Evolutionary conservation across 2,888 invertebrate species (phyloP).

Genomic region (Tillus elongatus): DNA sequence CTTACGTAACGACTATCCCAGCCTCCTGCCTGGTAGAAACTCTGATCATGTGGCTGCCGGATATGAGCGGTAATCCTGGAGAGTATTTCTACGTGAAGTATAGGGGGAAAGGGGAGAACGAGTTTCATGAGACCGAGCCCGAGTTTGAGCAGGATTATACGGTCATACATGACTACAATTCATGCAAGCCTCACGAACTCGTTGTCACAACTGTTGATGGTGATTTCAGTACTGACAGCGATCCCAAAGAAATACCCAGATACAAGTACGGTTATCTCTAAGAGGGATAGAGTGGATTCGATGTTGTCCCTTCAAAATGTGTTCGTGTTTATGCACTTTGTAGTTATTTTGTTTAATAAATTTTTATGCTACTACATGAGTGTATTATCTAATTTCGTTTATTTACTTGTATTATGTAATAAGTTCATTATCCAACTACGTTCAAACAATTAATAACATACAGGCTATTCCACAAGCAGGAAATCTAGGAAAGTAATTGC

Average conservation of each 20-base stretch:
- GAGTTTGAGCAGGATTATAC: constrained; percentile 29
- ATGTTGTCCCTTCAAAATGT: no score
- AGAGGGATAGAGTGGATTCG: no score
- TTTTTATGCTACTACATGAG: no score
- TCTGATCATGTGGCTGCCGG: constrained; percentile 31
- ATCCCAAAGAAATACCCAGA: constrained; percentile 26
- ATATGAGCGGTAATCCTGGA: constrained; percentile 30
- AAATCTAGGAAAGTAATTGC: no score
- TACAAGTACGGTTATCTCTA: not conserved
- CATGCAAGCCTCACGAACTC: constrained; percentile 31
- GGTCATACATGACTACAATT: constrained; percentile 30
- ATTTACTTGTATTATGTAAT: no score
- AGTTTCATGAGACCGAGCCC: constrained; percentile 26
- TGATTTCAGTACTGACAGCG: constrained; percentile 29
- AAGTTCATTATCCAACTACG: no score
- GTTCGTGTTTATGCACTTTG: no score
- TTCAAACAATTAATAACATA: no score
- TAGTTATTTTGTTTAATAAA: no score
- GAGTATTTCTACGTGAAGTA: constrained; percentile 33
- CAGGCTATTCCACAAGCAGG: no score
- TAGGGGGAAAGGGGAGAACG: constrained; percentile 25
- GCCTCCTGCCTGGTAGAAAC: not conserved
- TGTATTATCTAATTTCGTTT: no score
- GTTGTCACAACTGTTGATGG: constrained; percentile 31
- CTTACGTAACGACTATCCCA: not conserved